Evolutionary conservation across 1,140 invertebrate species (phyloP).

Genomic region (Caenorhabditis latens): DNA sequence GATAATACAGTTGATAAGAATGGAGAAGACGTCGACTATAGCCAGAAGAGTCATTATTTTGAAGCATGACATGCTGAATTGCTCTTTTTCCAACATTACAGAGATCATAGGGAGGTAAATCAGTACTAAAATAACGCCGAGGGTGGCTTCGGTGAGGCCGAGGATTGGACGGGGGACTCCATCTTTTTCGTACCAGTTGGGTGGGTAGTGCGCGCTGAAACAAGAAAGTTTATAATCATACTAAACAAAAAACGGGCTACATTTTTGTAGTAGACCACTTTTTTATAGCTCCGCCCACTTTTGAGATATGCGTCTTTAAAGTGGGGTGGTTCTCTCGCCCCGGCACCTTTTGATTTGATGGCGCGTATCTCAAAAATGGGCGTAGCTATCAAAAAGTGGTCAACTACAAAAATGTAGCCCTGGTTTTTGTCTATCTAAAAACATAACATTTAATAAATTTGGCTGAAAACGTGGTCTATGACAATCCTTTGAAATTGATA

Average conservation of each 20-base stretch:
- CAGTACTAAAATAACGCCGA: background rate
- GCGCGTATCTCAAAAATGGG: too few relatives aligned
- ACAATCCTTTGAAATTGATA: too few relatives aligned
- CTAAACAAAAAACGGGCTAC: background rate
- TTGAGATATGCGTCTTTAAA: too few relatives aligned
- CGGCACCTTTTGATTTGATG: too few relatives aligned
- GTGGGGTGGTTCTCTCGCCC: background rate
- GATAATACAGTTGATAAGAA: constrained; percentile 5
- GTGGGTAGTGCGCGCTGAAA: background rate
- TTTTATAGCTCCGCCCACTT: too few relatives aligned
- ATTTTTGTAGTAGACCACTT: too few relatives aligned
- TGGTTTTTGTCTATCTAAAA: background rate
- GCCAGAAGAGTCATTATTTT: background rate
- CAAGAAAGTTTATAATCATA: too few relatives aligned
- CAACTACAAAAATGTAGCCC: too few relatives aligned
- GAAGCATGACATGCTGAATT: background rate
- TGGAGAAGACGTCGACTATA: background rate
- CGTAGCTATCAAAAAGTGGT: too few relatives aligned
- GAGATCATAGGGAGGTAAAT: background rate
- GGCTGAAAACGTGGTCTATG: too few relatives aligned
- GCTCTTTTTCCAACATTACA: background rate
- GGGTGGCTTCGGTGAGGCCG: background rate
- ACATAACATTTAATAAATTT: too few relatives aligned
- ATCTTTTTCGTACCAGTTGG: background rate
- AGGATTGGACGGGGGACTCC: background rate